phyloP scores from a whole-genome alignment of 2,113 vertebrate species.

The Merops nubicus region DNA sequence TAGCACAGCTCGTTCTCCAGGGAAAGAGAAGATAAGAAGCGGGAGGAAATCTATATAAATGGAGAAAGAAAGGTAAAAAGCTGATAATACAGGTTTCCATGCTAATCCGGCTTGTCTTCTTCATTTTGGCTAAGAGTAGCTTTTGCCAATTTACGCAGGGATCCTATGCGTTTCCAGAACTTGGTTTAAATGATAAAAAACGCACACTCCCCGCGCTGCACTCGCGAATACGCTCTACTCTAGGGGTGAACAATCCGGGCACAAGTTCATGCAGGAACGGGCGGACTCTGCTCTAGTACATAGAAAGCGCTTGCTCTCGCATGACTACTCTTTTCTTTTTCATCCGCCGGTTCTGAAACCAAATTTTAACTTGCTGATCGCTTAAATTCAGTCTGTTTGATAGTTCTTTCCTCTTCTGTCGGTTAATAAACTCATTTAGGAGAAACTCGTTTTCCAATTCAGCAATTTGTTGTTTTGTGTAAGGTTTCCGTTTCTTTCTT shows the following conservation, averaged over 20 bases:
- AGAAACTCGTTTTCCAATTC: slow-evolving; percentile 95
- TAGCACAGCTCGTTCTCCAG: slow-evolving; percentile 35
- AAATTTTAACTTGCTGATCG: slow-evolving; percentile 97
- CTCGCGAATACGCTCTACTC: slow-evolving; percentile 21
- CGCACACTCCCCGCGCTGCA: background rate
- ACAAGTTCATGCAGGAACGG: slow-evolving; percentile 59
- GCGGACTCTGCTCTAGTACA: slow-evolving; percentile 60
- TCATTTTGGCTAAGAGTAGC: background rate
- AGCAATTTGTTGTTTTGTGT: slow-evolving; percentile 91
- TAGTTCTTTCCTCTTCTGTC: slow-evolving; percentile 91
- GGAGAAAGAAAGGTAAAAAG: slow-evolving; percentile 39
- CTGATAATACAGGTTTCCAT: slow-evolving; percentile 30
- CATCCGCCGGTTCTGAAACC: slow-evolving; percentile 97
- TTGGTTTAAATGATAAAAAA: background rate
- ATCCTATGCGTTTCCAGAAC: background rate
- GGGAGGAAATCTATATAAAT: slow-evolving; percentile 36
- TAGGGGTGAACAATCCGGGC: slow-evolving; percentile 36
- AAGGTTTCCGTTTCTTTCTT: slow-evolving; percentile 94
- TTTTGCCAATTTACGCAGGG: background rate
- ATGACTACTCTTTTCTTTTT: slow-evolving; percentile 93
- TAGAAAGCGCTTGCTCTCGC: slow-evolving; percentile 87
- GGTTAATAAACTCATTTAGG: slow-evolving; percentile 92
- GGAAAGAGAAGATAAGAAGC: slow-evolving; percentile 23
- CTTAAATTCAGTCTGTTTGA: slow-evolving; percentile 92
- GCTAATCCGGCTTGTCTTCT: background rate